Conservation (phyloP, 1,140 invertebrate genomes). For the Drosophila navojoa region DNA sequence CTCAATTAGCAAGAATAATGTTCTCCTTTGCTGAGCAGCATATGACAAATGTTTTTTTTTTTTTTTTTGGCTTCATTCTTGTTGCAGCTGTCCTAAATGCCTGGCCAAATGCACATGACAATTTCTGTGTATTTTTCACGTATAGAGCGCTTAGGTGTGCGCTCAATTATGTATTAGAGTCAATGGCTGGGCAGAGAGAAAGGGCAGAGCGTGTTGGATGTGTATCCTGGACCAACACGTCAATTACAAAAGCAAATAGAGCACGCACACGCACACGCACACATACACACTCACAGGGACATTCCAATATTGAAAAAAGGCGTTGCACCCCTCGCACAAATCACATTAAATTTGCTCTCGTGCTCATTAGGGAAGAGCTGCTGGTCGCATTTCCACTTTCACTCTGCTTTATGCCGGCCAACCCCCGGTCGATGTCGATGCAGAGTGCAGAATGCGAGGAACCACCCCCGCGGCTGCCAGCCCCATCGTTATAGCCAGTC, state of each 20-base stretch:
- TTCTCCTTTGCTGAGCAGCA: neutral
- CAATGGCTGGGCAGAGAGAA: slow-evolving; percentile 65
- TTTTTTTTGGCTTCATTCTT: no score
- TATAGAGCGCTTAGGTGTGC: slow-evolving; percentile 43
- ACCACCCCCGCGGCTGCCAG: slow-evolving; percentile 36
- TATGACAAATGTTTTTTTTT: neutral
- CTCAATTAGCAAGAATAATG: neutral
- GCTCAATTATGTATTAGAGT: slow-evolving; percentile 74
- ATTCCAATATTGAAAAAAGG: slow-evolving; percentile 36
- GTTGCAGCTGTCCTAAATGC: slow-evolving; percentile 35
- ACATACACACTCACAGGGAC: neutral
- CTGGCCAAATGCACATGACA: slow-evolving; percentile 19
- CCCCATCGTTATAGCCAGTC: slow-evolving; percentile 25
- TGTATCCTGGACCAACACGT: slow-evolving; percentile 47
- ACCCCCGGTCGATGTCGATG: slow-evolving; percentile 41
- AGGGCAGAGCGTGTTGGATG: slow-evolving; percentile 47
- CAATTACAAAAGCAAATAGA: slow-evolving; percentile 78
- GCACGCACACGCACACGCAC: slow-evolving; percentile 40
- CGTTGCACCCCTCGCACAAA: slow-evolving; percentile 75
- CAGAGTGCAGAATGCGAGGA: slow-evolving; percentile 32
- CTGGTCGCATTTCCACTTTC: slow-evolving; percentile 72
- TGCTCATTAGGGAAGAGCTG: slow-evolving; percentile 69
- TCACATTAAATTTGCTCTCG: slow-evolving; percentile 78
- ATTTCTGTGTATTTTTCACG: slow-evolving; percentile 48
- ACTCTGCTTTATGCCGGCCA: slow-evolving; percentile 41